Base-by-base conservation (phyloP, 1,140 invertebrate species). In the Metopolophium dirhodum region DNA sequence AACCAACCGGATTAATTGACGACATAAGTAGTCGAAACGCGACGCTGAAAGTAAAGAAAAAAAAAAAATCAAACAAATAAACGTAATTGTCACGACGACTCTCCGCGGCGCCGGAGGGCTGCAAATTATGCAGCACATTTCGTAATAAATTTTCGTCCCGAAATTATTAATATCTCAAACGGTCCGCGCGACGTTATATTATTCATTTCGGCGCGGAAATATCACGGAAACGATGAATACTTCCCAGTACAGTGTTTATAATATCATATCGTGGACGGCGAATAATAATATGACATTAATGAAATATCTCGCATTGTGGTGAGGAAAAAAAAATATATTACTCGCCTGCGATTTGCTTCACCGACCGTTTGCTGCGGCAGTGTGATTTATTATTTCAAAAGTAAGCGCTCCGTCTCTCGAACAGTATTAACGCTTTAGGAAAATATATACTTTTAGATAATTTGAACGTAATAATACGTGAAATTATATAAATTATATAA, bases 1-100 rank as follows among this genome's bases (percentile, higher is more conserved):
- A 57, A 89, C 51, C 88, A 54, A 89, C 88, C 35, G 51, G 88
- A 89, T 89, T 89, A 89, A 89, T 89, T 57, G 88, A 41, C 22
- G 51, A 57, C 51, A 41, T 89, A 89, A 89, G 88, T 57, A 57
- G 54, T 89, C 9, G 14, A 89, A 89, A 89, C 11, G 8, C 8
- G 26, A 89, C 37, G 47, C 47, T 41, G 41, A 49, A 49, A 14
- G 14, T 18, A 49, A 49, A 49, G 14, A 23, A 68, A n/a, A 30
- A n/a, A 87, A n/a, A 87, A n/a, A 26, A 30, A n/a, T 77, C 30
- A 68, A 77, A 77, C n/a, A 49, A 49, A 89, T 41, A 57, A 89
- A 41, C 51, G 22, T 57, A 89, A 89, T 54, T 35, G 87, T 37
- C 51, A 26, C 22, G 20, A 54, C 20, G 20, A 54, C 20, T 35